These are phyloP conservation scores for Pimpla rufipes DNA, from an alignment of 2,888 invertebrate genomes.

Conservation along the genomic window DNA sequence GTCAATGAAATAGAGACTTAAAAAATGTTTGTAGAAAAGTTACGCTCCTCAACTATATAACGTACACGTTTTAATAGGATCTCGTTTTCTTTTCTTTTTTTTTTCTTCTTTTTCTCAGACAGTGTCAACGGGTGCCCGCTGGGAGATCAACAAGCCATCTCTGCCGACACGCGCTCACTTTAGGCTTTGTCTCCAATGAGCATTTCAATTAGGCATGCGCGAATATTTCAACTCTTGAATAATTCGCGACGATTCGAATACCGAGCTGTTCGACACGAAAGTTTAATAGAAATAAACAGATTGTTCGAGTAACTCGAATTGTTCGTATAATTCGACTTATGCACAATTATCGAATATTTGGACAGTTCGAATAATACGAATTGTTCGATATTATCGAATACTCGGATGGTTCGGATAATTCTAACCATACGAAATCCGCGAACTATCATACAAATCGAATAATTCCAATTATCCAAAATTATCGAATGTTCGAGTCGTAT, in stretches of 20 bases:
- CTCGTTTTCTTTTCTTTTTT: neutral
- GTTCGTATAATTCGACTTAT: no score
- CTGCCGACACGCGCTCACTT: neutral
- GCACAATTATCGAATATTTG: neutral
- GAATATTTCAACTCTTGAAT: conserved; percentile 7
- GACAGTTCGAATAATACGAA: neutral
- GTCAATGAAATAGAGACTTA: conserved; percentile 31
- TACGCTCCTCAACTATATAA: conserved; percentile 20
- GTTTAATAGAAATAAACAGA: neutral
- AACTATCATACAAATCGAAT: neutral
- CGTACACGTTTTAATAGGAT: conserved; percentile 32
- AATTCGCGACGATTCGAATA: neutral
- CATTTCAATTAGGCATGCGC: conserved; percentile 21
- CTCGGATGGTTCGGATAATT: neutral
- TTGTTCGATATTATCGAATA: neutral
- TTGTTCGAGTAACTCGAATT: neutral
- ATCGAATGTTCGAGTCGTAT: neutral
- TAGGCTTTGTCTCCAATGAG: conserved; percentile 18
- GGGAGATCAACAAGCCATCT: conserved; percentile 8
- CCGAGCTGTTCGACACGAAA: neutral
- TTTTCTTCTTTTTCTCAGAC: neutral
- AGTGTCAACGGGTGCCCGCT: neutral
- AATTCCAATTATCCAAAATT: neutral
- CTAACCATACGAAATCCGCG: neutral
- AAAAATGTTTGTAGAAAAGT: conserved; percentile 58